These are phyloP conservation scores for Marasmarcha lunaedactyla DNA, from an alignment of 2,888 invertebrate species.

Conservation along the genomic window DNA sequence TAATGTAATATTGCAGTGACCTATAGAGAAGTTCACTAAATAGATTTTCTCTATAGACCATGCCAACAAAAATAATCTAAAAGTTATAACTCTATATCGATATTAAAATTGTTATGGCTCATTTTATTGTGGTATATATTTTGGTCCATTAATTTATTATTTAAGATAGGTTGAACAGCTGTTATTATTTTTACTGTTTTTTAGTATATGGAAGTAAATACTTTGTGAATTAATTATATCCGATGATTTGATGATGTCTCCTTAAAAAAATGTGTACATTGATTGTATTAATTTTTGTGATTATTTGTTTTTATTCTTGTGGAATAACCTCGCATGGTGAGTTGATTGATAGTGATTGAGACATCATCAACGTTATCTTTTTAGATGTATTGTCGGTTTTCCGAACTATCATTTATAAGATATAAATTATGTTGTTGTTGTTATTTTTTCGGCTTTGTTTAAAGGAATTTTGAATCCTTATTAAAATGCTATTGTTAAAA, in stretches of 20 bases:
- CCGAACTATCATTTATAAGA: constrained; percentile 38
- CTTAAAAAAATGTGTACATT: too few relatives aligned
- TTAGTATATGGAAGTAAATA: too few relatives aligned
- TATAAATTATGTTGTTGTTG: constrained; percentile 47
- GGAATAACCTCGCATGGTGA: too few relatives aligned
- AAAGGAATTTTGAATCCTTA: constrained; percentile 19
- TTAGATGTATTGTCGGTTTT: neutral
- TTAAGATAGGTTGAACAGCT: constrained; percentile 41
- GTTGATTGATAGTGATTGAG: too few relatives aligned
- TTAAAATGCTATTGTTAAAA: constrained; percentile 38
- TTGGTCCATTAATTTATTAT: constrained; percentile 53
- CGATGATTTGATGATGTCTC: neutral
- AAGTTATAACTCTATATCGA: constrained; percentile 58
- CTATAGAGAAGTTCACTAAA: neutral
- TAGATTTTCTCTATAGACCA: too few relatives aligned
- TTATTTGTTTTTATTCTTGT: too few relatives aligned
- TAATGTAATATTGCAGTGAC: constrained; percentile 22
- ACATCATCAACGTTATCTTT: constrained; percentile 3
- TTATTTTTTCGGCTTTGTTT: constrained; percentile 44
- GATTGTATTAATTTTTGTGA: too few relatives aligned
- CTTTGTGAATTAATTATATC: neutral
- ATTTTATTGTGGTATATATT: constrained; percentile 33
- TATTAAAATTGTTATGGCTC: constrained; percentile 64
- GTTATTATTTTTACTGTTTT: constrained; percentile 39
- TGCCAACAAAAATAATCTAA: constrained; percentile 21